These are phyloP conservation scores for Drosophila simulans DNA, from an alignment of 1,140 invertebrate species.

Conservation along the genomic window DNA sequence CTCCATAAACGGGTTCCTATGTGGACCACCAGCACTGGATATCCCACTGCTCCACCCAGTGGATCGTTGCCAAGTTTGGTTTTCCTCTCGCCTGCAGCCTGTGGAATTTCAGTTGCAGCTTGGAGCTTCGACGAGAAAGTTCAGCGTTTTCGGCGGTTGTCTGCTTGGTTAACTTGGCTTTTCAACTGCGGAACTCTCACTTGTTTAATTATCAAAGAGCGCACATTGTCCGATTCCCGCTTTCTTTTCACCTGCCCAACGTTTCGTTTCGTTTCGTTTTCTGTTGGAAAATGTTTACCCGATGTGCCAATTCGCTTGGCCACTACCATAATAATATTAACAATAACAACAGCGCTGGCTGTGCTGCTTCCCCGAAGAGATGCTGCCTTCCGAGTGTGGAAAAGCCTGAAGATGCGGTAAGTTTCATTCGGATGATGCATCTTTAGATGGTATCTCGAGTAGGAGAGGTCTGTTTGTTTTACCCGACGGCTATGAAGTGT, in stretches of 20 bases:
- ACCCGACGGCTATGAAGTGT: background rate
- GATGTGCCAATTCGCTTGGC: conserved; percentile 71
- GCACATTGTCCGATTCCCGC: conserved; percentile 40
- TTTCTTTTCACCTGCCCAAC: conserved; percentile 66
- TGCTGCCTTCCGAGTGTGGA: conserved; percentile 48
- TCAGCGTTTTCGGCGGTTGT: conserved; percentile 41
- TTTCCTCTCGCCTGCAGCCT: conserved; percentile 21
- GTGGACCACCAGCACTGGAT: conserved; percentile 18
- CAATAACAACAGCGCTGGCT: conserved; percentile 54
- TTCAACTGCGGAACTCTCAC: conserved; percentile 66
- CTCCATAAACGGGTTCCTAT: conserved; percentile 40
- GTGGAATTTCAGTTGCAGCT: conserved; percentile 76
- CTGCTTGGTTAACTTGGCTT: background rate
- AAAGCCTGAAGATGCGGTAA: conserved; percentile 72
- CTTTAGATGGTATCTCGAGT: background rate
- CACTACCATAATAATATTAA: conserved; percentile 36
- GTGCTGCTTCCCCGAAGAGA: conserved; percentile 35
- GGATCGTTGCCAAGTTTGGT: background rate
- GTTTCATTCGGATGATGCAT: conserved; percentile 27
- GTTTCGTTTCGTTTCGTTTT: conserved; percentile 42
- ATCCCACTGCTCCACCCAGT: conserved; percentile 4
- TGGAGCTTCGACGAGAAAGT: conserved; percentile 74
- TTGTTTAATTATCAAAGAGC: conserved; percentile 71
- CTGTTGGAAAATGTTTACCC: conserved; percentile 75
- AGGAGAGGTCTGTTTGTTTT: background rate